These are phyloP conservation scores for Scartelaos histophorus DNA, from an alignment of 2,113 vertebrate species.

Conservation along the genomic window DNA sequence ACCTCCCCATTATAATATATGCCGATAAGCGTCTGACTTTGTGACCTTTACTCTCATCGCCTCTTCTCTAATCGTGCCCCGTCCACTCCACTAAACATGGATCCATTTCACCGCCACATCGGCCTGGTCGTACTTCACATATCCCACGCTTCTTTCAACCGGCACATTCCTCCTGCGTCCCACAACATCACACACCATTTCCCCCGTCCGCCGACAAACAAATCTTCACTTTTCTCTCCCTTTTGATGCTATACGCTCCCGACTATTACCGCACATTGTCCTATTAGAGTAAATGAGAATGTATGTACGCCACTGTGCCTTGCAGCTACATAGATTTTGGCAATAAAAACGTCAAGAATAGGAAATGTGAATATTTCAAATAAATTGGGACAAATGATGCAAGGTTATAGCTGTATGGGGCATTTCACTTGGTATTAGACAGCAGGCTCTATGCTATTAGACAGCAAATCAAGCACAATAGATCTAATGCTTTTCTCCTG, in stretches of 20 bases:
- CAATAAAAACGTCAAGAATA: conserved; percentile 2
- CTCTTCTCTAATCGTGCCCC: conserved; percentile 69
- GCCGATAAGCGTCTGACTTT: conserved; percentile 53
- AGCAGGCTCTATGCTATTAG: conserved; percentile 5
- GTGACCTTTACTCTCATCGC: conserved; percentile 80
- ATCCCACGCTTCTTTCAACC: conserved; percentile 51
- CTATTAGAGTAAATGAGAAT: conserved; percentile 1
- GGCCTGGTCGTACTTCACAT: conserved; percentile 24
- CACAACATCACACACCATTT: conserved; percentile 69
- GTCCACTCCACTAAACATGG: conserved; percentile 65
- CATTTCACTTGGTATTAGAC: not conserved
- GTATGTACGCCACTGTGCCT: not conserved
- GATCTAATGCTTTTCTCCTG: not conserved
- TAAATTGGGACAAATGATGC: conserved; percentile 11
- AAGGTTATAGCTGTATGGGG: not conserved
- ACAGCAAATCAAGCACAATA: not conserved
- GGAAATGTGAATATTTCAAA: conserved; percentile 14
- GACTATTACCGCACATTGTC: conserved; percentile 34
- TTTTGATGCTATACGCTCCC: not conserved
- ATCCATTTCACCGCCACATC: conserved; percentile 68
- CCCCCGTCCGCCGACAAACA: conserved; percentile 60
- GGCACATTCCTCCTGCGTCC: conserved; percentile 69
- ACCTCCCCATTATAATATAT: conserved; percentile 23
- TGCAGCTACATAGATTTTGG: not conserved
- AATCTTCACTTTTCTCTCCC: conserved; percentile 13